Evolutionary conservation across 64 coral and sea anemone species (phyloP), one percentile per base, ranked within the genome.

Genomic region (Montipora foliosa): DNA sequence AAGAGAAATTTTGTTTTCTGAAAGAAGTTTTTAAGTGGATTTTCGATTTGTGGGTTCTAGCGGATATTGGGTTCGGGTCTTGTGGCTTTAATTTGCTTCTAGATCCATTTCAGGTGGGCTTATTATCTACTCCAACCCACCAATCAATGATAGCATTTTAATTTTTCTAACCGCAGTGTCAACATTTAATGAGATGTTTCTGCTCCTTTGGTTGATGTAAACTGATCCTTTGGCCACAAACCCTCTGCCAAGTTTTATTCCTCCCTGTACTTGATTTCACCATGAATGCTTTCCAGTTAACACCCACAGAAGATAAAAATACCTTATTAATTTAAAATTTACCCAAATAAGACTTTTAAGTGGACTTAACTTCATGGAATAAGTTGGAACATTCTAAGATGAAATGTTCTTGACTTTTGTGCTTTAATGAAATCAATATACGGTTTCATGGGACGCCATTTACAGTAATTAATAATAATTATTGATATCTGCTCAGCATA

Each of bases 1-100:
- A 50, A 22, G 17, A 72, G n/a, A 50, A 64, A 16, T 14, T 86
- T 86, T 25, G 59, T 6, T 44, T 48, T 68, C 16, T 67, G 61
- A 84, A 84, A 69, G 61, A 21, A 46, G 16, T 50, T 84, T 86
- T 72, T 86, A 86, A 86, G 64, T 86, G 82, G 82, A 86, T 86
- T 86, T 55, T 71, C 66, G 37, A 9, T 86, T 72, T 86, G 82
- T 4, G 66, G 81, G 60, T 48, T 84, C 17, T 84, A 62, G 37
- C 25, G 81, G 82, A 86, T 86, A 70, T 86, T 51, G 66, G 82
- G 15, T 86, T 71, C 49, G 61, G 51, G 71, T 86, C 71, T 19
- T 9, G 17, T 86, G 82, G 45, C n/a, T 50, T 86, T 24, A 72
- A 49, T 86, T 50, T 66, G 49, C 44, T 17, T 4, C 44, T 46